Base-by-base conservation (phyloP, 53 echinoderm and acorn worm species). In the Zoroaster sp. region DNA sequence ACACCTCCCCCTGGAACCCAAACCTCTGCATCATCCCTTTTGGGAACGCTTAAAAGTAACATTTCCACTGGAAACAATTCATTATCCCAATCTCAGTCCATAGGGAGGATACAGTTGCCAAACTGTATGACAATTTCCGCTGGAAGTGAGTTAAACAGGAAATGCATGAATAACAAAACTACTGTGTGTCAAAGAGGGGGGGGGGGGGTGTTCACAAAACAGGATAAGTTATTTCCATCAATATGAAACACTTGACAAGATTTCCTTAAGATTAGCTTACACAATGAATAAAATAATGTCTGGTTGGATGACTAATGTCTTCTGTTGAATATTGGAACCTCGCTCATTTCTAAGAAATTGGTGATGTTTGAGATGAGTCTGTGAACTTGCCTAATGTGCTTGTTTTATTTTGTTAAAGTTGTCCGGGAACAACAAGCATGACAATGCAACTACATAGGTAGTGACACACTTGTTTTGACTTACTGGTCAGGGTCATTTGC, bases 391-490 rank as follows among this genome's bases (percentile, higher is more conserved):
- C n/a, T n/a, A n/a, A 25, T 59, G 59, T 23, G 28, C 59, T 59
- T 17, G 4, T 54, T 54, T 54, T 52, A 9, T 28, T 59, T 25
- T 59, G 63, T 28, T 0, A 28, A 28, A 8, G 25, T 28, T 8
- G 45, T 10, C 63, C 28, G n/a, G 25, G 28, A 59, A 59, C 63
- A 59, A 55, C 25, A 23, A 37, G 63, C 36, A 79, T 79, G 79
- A 79, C 79, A 38, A 79, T 39, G 59, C 59, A 55, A 25, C n/a
- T 59, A 18, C 13, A 21, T 4, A 18, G 5, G 1, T 30, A 25
- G 39, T 63, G 79, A 79, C 79, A 79, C 63, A 63, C 30, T 79
- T 79, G 36, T 38, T n/a, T 15, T 47, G 51, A 10, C 35, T 23
- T 33, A 1, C 5, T 20, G 79, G 65, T 59, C 59, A 59, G 6